Evolutionary conservation across 1,140 invertebrate genomes (phyloP), one percentile per base, ranked within the genome.

Genomic region (Doryteuthis pealeii): DNA sequence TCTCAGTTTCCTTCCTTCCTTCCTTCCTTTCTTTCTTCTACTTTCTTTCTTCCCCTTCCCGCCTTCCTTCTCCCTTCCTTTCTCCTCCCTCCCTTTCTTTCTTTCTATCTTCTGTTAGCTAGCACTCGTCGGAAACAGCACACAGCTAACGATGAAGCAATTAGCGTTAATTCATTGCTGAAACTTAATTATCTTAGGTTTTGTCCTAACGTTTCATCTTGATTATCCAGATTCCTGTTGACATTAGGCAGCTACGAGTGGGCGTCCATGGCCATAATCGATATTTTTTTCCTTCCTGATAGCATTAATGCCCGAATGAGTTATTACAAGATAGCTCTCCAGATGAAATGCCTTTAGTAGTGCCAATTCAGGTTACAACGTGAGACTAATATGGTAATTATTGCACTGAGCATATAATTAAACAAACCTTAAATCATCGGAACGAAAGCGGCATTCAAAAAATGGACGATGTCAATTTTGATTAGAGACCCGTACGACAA

Each of bases 21-120:
- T 35, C n/a, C 40, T 31, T n/a, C 54, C 43, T 6, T 30, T 18
- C n/a, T 22, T 66, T 62, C 1, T 32, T 49, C 18, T 35, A 15
- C 66, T 74, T 40, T 70, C 72, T 74, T 35, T 40, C 67, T 74
- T 62, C 58, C 62, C 70, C 72, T 76, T 40, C 49, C 54, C 68
- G 62, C 68, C 33, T 74, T 8, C 68, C 33, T 76, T 65, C 54
- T 12, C 68, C 72, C 74, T 32, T 76, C 75, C 74, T 66, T 58
- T 66, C 58, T 32, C 67, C 62, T 70, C 71, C 77, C 77, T 73
- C 54, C 32, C 62, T 58, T 49, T 67, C 58, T 74, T 67, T 70
- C 67, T 40, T 58, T 33, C n/a, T n/a, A n/a, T n/a, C n/a, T n/a
- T n/a, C n/a, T n/a, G n/a, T n/a, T 58, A 18, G 12, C 65, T 26